A percentile compares a stretch with the other conserved stretches of the same genome.
Evolutionary conservation across 2,888 invertebrate species (phyloP).

Genomic region (Temnothorax ravouxi): DNA sequence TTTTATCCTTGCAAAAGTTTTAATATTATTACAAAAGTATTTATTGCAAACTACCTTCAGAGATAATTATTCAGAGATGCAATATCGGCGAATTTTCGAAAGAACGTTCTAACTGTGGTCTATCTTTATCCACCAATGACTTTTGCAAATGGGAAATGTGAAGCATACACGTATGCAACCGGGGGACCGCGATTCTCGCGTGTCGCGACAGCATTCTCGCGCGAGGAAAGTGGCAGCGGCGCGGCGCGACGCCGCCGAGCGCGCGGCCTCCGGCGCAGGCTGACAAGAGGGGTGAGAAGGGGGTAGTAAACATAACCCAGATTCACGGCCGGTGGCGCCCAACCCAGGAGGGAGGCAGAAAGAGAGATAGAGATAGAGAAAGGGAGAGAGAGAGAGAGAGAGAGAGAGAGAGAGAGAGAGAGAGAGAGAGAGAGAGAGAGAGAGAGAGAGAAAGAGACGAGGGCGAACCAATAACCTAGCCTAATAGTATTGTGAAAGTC

Average conservation of each 20-base stretch:
- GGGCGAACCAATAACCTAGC: constrained; percentile 80
- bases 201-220: constrained; percentile 50
- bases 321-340: constrained; percentile 71
- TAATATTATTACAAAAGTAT: background rate
- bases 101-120: background rate
- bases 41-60: background rate
- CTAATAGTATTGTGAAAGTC: constrained; percentile 75
- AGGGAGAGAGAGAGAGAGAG: constrained; percentile 27
- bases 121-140: background rate
- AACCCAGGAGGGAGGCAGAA: constrained; percentile 55
- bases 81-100: background rate
- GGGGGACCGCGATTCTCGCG: constrained; percentile 3
- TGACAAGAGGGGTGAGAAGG: constrained; percentile 46
- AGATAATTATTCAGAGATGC: background rate
- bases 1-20: too few species aligned
- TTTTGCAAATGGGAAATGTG: background rate
- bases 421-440: background rate
- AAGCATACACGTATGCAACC: background rate
- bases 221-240: constrained; percentile 37
- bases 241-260: constrained; percentile 41
- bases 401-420: too few species aligned
- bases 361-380: constrained; percentile 10
- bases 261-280: constrained; percentile 36
- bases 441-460: constrained; percentile 29
- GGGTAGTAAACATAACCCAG: constrained; percentile 82